Evolutionary conservation across 2,888 invertebrate species (phyloP), one percentile per base, ranked within the genome.

Genomic region (Rambutsinella grinnellia): DNA sequence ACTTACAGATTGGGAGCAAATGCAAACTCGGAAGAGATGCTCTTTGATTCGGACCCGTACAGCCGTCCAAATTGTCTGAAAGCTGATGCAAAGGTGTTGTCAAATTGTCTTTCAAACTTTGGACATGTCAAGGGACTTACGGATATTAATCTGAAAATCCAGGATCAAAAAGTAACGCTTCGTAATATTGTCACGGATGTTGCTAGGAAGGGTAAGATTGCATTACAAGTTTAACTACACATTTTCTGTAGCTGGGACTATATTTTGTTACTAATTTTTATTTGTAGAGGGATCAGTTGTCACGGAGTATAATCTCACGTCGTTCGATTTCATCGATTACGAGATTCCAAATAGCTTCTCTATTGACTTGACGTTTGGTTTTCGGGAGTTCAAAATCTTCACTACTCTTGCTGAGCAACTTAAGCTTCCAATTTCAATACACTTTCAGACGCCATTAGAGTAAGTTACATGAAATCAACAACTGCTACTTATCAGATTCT

Each of bases 381-480:
- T 82, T 54, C 44, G 79, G 23, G 83, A 83, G 23, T 82, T 83
- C 56, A 83, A 83, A 62, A 54, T 67, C 0, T 80, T 79, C 51
- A 67, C 71, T 47, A 17, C 58, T 0, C 78, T 83, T 61, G 81
- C 82, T 1, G 83, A 83, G 36, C 67, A 77, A 21, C 63, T 81
- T 47, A 81, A 81, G 58, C 46, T 80, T 8, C 75, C 80, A 2
- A 17, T 83, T 3, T 28, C 76, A 3, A 69, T 83, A 0, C 79
- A 79, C 49, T 83, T 82, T 46, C 61, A 80, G 28, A 46, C 23
- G 10, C 19, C 70, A 6, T 19, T 21, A 15, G 76, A 81, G 83
- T 83, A 80, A 79, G 77, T 63, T n/a, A 26, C n/a, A 26, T n/a
- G n/a, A n/a, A n/a, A n/a, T n/a, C n/a, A n/a, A n/a, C n/a, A n/a